Evolutionary conservation across 2,888 invertebrate genomes (phyloP).

Genomic region (Seira ritae): DNA sequence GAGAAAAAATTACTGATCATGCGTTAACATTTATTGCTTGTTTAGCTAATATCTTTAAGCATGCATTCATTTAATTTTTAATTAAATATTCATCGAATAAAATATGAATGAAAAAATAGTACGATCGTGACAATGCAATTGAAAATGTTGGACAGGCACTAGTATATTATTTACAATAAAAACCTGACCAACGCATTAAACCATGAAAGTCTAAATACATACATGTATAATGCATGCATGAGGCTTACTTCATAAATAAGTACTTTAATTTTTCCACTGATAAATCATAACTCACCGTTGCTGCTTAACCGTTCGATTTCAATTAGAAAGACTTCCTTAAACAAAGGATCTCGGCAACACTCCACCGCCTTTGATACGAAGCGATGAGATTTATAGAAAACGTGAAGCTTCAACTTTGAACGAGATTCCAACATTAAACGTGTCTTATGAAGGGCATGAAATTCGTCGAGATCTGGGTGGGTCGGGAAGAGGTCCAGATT

Average conservation of each 20-base stretch:
- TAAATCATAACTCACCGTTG: background rate
- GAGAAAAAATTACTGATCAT: slow-evolving; percentile 36
- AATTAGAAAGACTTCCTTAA: slow-evolving; percentile 63
- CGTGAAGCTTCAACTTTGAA: slow-evolving; percentile 53
- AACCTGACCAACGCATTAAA: slow-evolving; percentile 11
- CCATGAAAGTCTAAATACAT: too few species aligned
- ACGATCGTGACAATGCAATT: background rate
- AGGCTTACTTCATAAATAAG: too few species aligned
- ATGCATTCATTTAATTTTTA: too few species aligned
- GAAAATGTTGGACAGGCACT: too few species aligned
- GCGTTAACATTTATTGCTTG: slow-evolving; percentile 6
- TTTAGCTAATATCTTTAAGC: too few species aligned
- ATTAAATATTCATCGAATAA: too few species aligned
- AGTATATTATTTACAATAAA: background rate
- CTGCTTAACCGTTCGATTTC: slow-evolving; percentile 56
- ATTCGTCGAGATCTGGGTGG: too few species aligned
- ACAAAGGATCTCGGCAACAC: slow-evolving; percentile 60
- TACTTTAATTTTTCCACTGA: background rate
- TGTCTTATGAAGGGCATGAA: background rate
- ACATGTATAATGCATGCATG: too few species aligned
- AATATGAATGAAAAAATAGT: too few species aligned
- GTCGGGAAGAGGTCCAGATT: too few species aligned
- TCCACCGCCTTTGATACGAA: slow-evolving; percentile 51
- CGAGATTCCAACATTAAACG: background rate
- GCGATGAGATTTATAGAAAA: slow-evolving; percentile 65